phyloP scores from a whole-genome alignment of 2,797 vertebrate species.

The Galaxias olidus region DNA sequence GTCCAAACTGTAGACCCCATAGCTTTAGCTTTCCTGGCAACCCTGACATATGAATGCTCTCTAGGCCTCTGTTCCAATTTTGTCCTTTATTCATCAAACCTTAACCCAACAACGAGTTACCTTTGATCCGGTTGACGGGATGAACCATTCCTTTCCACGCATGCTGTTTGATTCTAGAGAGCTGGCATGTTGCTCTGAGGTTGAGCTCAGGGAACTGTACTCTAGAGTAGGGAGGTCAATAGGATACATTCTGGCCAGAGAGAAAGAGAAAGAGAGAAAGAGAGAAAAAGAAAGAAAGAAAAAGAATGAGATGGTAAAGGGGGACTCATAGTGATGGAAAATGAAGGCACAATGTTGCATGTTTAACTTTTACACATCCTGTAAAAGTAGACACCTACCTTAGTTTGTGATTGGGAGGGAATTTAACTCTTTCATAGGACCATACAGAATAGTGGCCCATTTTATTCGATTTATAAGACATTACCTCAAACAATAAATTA shows the following conservation, averaged over 20 bases:
- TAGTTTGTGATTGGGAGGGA: too few species aligned
- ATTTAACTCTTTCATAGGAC: too few species aligned
- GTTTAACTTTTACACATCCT: too few species aligned
- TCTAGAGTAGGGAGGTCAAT: slow-evolving; percentile 61
- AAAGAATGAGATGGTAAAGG: too few species aligned
- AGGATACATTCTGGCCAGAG: slow-evolving; percentile 56
- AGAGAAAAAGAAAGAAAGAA: too few species aligned
- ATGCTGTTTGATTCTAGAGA: slow-evolving; percentile 41
- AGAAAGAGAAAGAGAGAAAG: too few species aligned
- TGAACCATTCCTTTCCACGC: slow-evolving; percentile 35
- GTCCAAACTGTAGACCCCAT: too few species aligned
- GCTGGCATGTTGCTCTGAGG: slow-evolving; percentile 46
- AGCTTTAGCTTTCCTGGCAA: too few species aligned
- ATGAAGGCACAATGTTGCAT: background rate
- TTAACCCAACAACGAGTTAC: slow-evolving; percentile 35
- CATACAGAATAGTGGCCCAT: too few species aligned
- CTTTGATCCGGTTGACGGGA: slow-evolving; percentile 42
- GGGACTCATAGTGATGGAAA: background rate
- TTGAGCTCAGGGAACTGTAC: slow-evolving; percentile 43
- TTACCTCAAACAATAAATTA: background rate
- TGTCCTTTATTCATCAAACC: too few species aligned
- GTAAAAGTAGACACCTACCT: too few species aligned
- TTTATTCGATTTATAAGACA: background rate
- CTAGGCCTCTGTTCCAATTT: background rate
- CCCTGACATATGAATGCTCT: background rate